A percentile compares a stretch with the other conserved stretches of the same genome.
Evolutionary conservation across 2,797 vertebrate genomes (phyloP).

Genomic region (Morus bassanus): DNA sequence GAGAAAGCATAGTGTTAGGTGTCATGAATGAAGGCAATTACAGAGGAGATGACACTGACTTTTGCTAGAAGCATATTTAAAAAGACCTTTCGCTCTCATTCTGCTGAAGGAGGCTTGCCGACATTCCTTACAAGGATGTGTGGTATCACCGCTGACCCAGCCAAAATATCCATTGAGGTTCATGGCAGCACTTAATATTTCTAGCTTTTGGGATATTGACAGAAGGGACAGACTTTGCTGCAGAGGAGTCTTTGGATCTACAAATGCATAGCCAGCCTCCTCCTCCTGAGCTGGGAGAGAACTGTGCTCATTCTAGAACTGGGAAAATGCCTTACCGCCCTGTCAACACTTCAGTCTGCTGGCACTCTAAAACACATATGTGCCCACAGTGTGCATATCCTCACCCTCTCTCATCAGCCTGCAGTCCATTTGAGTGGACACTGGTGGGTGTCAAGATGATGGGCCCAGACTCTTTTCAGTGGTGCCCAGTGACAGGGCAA

Average conservation of each 20-base stretch:
- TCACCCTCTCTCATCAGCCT: not conserved
- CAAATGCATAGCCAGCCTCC: not conserved
- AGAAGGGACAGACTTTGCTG: not conserved
- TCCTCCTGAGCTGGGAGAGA: not conserved
- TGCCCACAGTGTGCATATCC: accelerated
- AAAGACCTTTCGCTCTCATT: not conserved
- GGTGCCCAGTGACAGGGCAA: no score
- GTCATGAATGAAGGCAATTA: not conserved
- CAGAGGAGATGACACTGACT: not conserved
- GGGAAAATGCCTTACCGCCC: not conserved
- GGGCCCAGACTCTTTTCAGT: no score
- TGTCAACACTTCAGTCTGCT: not conserved
- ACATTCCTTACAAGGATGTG: not conserved
- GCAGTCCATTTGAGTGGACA: not conserved
- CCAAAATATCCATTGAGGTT: not conserved
- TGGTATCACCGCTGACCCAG: not conserved
- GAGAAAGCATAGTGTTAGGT: not conserved
- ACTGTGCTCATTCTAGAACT: not conserved
- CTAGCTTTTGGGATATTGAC: not conserved
- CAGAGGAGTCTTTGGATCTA: not conserved
- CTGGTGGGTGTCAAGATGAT: no score
- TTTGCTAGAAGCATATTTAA: not conserved
- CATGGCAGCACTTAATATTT: not conserved
- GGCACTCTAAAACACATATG: not conserved
- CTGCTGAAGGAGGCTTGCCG: not conserved